Evolutionary conservation across 2,888 invertebrate species (phyloP), one percentile per base, ranked within the genome.

Genomic region (Melanargia galathea): DNA sequence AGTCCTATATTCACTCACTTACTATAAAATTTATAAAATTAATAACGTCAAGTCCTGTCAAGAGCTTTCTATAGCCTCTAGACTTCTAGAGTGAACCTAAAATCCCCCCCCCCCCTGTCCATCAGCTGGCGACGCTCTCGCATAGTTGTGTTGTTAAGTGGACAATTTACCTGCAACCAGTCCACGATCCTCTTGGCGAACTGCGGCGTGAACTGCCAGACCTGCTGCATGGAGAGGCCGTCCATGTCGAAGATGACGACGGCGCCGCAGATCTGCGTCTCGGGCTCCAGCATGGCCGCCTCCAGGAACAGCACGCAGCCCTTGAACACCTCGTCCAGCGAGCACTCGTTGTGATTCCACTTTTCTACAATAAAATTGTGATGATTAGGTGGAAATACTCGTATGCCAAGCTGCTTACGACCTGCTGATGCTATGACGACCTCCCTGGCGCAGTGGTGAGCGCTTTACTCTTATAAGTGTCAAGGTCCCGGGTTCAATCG

Each of bases 201-300:
- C 6, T 94, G 93, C 2, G 97, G 97, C 6, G 96, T 96, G 84
- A 97, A 97, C 83, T 97, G 96, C 93, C 96, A 95, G 2, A 96
- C 95, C 80, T 97, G 97, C 76, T 94, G 94, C 77, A 97, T 87
- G 46, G 94, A 94, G 0, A 97, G 92, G 0, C 97, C 97, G 67
- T 96, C 95, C 96, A 97, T 96, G 80, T 97, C 97, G 77, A 97
- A 96, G 70, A 97, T 94, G 43, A 97, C 96, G 10, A 96, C 92
- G 0, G 95, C 95, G 0, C 96, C 96, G 71, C 94, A 93, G 48
- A 95, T 94, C 86, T 95, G 95, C 0, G 94, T 93, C 79, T 93
- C 93, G 0, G 96, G 96, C 76, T 97, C 97, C 73, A 96, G 79
- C 93, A 96, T 95, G 57, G 97, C 96, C 0, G 96, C 95, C 78